Evolutionary conservation across 2,888 invertebrate genomes (phyloP).

Genomic region (Dendrolimus houi): DNA sequence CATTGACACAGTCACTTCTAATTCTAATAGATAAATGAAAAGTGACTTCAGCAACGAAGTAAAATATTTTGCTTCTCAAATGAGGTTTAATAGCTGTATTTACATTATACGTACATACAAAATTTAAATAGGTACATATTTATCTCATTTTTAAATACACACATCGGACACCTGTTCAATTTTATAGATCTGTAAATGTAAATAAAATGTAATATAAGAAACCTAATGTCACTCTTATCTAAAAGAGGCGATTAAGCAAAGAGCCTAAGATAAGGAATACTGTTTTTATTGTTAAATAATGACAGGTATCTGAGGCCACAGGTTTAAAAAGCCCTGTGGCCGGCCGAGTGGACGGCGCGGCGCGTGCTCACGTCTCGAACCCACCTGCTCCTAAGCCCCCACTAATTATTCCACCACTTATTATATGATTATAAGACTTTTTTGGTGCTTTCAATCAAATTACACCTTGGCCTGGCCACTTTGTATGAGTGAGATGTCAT

Average conservation of each 20-base stretch:
- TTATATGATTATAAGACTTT: conserved; percentile 74
- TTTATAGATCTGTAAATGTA: no score
- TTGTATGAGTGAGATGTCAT: conserved; percentile 72
- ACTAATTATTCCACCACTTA: conserved; percentile 74
- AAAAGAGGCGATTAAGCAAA: not conserved
- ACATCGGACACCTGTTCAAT: no score
- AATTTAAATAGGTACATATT: no score
- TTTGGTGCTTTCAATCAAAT: conserved; percentile 77
- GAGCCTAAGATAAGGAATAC: not conserved
- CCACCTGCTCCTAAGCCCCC: conserved; percentile 68
- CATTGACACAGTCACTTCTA: no score
- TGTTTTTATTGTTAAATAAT: not conserved
- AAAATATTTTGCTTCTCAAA: no score
- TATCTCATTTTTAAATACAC: no score
- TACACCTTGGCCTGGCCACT: conserved; percentile 69
- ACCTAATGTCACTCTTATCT: not conserved
- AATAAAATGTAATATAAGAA: not conserved
- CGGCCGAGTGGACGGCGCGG: conserved; percentile 12
- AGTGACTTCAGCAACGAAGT: no score
- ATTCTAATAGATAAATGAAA: no score
- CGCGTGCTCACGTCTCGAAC: conserved; percentile 41
- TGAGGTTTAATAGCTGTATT: no score
- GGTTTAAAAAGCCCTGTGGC: conserved; percentile 1
- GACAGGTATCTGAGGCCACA: not conserved
- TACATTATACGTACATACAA: no score